Percentiles rank a stretch among this genome's conserved stretches.
Conservation (phyloP, 2,113 vertebrate genomes). For the Albula goreensis region DNA sequence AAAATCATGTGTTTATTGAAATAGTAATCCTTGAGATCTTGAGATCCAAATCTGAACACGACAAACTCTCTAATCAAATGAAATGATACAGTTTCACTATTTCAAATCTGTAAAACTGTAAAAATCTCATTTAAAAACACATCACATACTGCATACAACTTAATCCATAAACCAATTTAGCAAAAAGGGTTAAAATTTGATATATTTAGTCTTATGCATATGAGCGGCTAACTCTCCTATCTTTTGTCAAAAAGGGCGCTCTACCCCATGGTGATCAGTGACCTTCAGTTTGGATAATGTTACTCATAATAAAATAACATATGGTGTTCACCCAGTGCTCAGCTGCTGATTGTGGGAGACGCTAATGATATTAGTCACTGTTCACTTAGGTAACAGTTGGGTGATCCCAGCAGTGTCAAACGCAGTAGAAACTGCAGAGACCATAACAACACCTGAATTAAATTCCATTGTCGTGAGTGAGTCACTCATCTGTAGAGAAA, state of each 20-base stretch:
- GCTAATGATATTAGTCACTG: conserved; percentile 40
- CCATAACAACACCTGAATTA: background rate
- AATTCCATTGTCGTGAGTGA: background rate
- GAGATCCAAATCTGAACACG: background rate
- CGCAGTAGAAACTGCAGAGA: conserved; percentile 15
- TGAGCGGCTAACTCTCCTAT: background rate
- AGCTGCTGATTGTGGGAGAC: conserved; percentile 25
- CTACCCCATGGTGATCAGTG: conserved; percentile 24
- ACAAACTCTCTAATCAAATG: background rate
- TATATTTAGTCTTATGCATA: background rate
- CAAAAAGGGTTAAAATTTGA: background rate
- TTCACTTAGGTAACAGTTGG: conserved; percentile 34
- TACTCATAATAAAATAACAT: conserved; percentile 41
- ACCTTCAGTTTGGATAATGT: conserved; percentile 28
- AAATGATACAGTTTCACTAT: background rate
- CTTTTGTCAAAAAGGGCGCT: background rate
- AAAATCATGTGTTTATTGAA: too few species aligned
- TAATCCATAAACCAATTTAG: background rate
- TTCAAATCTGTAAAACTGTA: too few species aligned
- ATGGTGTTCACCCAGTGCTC: conserved; percentile 38
- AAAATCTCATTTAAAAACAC: too few species aligned
- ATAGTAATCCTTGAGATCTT: background rate
- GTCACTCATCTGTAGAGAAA: background rate
- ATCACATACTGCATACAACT: too few species aligned
- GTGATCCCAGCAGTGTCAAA: conserved; percentile 21